Conservation (phyloP, 2,113 vertebrate genomes). For the Saguinus midas region DNA sequence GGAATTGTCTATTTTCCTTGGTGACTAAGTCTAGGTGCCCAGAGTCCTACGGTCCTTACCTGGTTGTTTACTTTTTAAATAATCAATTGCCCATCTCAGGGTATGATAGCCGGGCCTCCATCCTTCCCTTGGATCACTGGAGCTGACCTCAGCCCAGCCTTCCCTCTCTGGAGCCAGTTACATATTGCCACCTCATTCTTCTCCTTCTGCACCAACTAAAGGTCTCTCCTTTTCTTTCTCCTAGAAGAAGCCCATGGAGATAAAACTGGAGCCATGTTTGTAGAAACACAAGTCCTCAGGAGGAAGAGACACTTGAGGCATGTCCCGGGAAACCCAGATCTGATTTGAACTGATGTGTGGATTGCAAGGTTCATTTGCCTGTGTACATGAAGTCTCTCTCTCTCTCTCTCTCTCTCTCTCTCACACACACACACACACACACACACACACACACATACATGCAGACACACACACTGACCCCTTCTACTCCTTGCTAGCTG, state of each 20-base stretch:
- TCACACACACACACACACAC: neutral
- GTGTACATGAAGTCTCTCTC: rapidly evolving
- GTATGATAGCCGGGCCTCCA: neutral
- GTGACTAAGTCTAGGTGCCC: neutral
- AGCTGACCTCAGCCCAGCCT: neutral
- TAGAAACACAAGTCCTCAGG: neutral
- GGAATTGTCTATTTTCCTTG: neutral
- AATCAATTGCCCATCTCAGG: too few species aligned
- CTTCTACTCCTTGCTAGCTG: neutral
- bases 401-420: rapidly evolving
- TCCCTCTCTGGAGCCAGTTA: neutral
- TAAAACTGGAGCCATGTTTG: neutral
- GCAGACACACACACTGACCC: neutral
- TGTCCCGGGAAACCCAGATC: neutral
- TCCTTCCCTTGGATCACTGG: neutral
- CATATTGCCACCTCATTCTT: neutral
- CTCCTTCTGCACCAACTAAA: neutral
- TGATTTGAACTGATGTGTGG: neutral
- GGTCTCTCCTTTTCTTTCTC: neutral
- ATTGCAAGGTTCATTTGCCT: neutral
- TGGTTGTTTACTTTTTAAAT: neutral
- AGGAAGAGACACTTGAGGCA: too few species aligned
- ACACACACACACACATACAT: too few species aligned
- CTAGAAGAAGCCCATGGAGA: neutral
- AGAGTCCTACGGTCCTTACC: neutral